These are phyloP conservation scores for Stenolophus ochropezus DNA, from an alignment of 2,888 invertebrate genomes.

Conservation along the genomic window DNA sequence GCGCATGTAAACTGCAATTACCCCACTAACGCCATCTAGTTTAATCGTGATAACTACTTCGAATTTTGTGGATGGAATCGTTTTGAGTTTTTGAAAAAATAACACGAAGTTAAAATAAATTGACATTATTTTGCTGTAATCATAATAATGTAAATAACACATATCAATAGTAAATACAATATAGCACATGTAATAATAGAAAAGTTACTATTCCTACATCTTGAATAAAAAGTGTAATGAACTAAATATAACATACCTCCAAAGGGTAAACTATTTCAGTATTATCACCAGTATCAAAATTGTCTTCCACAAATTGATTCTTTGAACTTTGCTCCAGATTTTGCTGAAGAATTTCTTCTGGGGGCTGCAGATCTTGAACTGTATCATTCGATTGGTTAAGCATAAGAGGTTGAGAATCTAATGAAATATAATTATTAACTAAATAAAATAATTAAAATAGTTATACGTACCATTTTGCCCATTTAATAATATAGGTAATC, in stretches of 20 bases:
- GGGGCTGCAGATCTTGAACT: constrained; percentile 11
- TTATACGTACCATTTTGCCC: constrained; percentile 59
- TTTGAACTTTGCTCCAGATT: constrained; percentile 5
- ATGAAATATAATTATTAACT: not conserved
- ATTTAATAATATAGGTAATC: constrained; percentile 68
- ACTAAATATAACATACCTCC: constrained; percentile 63
- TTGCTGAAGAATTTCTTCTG: constrained; percentile 19
- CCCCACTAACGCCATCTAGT: too few relatives aligned
- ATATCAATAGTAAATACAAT: too few relatives aligned
- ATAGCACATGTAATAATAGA: too few relatives aligned
- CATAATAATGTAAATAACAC: too few relatives aligned
- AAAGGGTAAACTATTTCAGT: constrained; percentile 62
- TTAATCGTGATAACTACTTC: too few relatives aligned
- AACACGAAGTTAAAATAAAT: too few relatives aligned
- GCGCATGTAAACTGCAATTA: too few relatives aligned
- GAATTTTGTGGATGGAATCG: too few relatives aligned
- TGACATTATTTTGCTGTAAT: too few relatives aligned
- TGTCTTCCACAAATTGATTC: constrained; percentile 10
- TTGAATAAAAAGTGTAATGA: too few relatives aligned
- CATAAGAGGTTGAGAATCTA: constrained; percentile 21
- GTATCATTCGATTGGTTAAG: constrained; percentile 27
- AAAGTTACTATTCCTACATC: too few relatives aligned
- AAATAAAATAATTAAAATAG: not conserved
- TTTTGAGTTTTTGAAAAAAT: too few relatives aligned
- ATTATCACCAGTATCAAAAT: constrained; percentile 18